A percentile compares a stretch with the other conserved stretches of the same genome.
Evolutionary conservation across 2,797 vertebrate genomes (phyloP).

Genomic region (Channallabes apus): DNA sequence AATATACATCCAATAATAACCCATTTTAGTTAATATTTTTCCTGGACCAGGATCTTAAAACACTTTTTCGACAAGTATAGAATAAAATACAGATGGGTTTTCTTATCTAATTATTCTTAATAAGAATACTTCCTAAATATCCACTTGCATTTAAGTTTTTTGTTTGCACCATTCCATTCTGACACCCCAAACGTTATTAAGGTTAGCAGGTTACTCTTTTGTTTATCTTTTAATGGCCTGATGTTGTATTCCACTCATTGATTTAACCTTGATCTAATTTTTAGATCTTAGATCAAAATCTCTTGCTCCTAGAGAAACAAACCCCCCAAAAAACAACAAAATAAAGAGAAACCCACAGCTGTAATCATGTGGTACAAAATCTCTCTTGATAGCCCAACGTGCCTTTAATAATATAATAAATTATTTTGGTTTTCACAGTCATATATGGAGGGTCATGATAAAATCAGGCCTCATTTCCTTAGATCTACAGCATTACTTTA

Average conservation of each 20-base stretch:
- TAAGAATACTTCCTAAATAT: neutral
- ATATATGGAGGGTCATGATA: constrained; percentile 35
- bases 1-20: neutral
- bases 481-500: constrained; percentile 17
- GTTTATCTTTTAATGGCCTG: neutral
- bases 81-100: neutral
- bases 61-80: neutral
- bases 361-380: constrained; percentile 14
- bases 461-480: constrained; percentile 33
- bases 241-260: neutral
- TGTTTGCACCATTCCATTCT: neutral
- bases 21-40: neutral
- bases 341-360: neutral
- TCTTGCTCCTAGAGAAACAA: neutral
- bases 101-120: neutral
- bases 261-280: constrained; percentile 20
- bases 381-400: constrained; percentile 8
- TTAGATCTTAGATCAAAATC: neutral
- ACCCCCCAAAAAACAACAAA: neutral
- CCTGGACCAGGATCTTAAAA: neutral
- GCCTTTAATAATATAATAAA: constrained; percentile 36
- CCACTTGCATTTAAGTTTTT: neutral
- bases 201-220: neutral
- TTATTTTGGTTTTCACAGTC: constrained; percentile 33
- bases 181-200: neutral